Base-by-base conservation (phyloP, 1,140 invertebrate species). In the Pygmarrhopalites habei region DNA sequence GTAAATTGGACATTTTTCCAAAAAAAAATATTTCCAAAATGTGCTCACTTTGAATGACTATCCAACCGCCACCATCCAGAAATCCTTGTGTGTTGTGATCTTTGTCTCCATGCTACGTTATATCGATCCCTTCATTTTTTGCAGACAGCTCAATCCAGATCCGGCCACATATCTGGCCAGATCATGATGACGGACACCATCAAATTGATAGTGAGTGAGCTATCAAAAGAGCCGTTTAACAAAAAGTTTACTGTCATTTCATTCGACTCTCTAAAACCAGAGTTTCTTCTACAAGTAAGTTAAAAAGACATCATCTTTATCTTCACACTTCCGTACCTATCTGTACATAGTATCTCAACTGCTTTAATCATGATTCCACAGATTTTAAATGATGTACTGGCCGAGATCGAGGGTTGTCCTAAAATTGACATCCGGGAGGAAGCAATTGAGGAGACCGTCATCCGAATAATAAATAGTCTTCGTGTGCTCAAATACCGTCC, bases 181-280 rank as follows among this genome's bases (percentile, higher is more conserved):
- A 23, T 55, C 25, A 55, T 10, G 12, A 69, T 70, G 60, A 88
- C 84, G 71, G 87, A 91, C 66, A 82, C 86, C 76, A 79, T 90
- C 61, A 90, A 90, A 74, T 88, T 82, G 74, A 87, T 92, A 60
- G 82, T 91, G 32, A 80, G 80, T 62, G 85, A 87, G 75, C 73
- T 92, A 64, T 89, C 89, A 74, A 84, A 86, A 72, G 77, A 81
- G 49, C 82, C 83, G 10, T 85, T 90, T 68, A 83, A 81, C 56
- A 86, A 85, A 71, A 88, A 84, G 71, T 90, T 86, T 68, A 91
- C 90, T 72, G 75, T 92, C 55, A 90, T 92, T 69, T 86, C 86
- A 62, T 92, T 92, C 77, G 89, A 92, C 78, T 82, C 86, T n/a
- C 75, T 92, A 46, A 82, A 82, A 62, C 81, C 85, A 28, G 83